These are phyloP conservation scores for Ephydatia muelleri DNA, from an alignment of 37 sponge, comb jelly and placozoan species.

Conservation along the genomic window DNA sequence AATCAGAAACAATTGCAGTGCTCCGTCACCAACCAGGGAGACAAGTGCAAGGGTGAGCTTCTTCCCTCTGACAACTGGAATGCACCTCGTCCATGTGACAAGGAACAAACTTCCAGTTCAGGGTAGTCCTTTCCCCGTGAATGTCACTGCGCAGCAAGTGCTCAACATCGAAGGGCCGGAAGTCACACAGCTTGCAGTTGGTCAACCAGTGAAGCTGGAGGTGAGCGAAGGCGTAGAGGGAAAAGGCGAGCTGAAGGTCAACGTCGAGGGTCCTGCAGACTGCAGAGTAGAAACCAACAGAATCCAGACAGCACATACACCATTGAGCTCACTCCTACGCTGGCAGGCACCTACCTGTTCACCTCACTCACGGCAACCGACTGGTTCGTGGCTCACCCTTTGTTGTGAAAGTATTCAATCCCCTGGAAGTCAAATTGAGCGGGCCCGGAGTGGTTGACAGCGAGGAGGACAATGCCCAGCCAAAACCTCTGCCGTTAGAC, in stretches of 20 bases:
- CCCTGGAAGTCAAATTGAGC: conserved; percentile 45
- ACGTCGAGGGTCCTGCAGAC: conserved; percentile 56
- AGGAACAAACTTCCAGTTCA: conserved; percentile 65
- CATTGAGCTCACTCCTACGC: conserved; percentile 72
- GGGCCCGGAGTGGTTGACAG: conserved; percentile 71
- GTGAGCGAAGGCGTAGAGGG: conserved; percentile 48
- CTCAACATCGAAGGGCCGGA: too few species aligned
- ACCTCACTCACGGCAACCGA: conserved; percentile 66
- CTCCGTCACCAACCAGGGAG: conserved; percentile 1
- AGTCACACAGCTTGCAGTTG: conserved; percentile 15
- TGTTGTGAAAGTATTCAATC: conserved; percentile 74
- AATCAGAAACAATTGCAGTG: neutral
- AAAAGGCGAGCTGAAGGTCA: conserved; percentile 50
- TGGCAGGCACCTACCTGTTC: conserved; percentile 79
- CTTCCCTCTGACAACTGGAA: conserved; percentile 38
- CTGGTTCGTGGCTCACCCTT: conserved; percentile 71
- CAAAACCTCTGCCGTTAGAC: conserved; percentile 22
- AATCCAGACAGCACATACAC: conserved; percentile 44
- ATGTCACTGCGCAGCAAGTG: conserved; percentile 24
- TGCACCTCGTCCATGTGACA: conserved; percentile 54
- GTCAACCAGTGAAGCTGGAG: conserved; percentile 37
- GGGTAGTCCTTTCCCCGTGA: conserved; percentile 65
- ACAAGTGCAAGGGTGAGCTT: conserved; percentile 27
- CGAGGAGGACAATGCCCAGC: conserved; percentile 4
- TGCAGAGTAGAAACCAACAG: conserved; percentile 29